Base-by-base conservation (phyloP, 1,140 invertebrate genomes). In the Caenorhabditis brenneri region DNA sequence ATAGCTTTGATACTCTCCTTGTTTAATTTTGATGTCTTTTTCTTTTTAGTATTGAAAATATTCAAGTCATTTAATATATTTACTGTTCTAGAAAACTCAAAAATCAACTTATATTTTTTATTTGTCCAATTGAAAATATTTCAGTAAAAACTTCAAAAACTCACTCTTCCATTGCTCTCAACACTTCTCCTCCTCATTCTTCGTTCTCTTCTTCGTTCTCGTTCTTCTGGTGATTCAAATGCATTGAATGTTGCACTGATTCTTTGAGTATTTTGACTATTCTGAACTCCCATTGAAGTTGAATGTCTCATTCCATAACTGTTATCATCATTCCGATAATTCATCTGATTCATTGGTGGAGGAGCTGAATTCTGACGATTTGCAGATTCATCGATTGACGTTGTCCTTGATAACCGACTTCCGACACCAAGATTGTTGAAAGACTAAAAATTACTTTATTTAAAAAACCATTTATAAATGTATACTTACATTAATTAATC, bases 401-500 rank as follows among this genome's bases (percentile, higher is more conserved):
- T 81, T 22, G 82, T 86, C 24, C 87, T 79, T 49, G 87, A 85
- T 46, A 88, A 65, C 7, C 80, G 82, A 19, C 81, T 48, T 2
- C 51, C 85, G 48, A 79, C 82, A 39, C 86, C 80, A 29, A 85
- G 60, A 79, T 81, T 85, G 55, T 86, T 85, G 84, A 86, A 86
- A 9, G 85, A 85, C 85, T 86, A 39, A 78, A 86, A 78, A 10
- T 12, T n/a, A 15, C 16, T 36, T 60, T 36, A 9, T 31, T 19
- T 27, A n/a, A n/a, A n/a, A n/a, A n/a, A n/a, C n/a, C n/a, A n/a
- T n/a, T n/a, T n/a, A n/a, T n/a, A 12, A 1, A 27, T 22, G 7
- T 22, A 53, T 16, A 31, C 87, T 83, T 55, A 88, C 87, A 84
- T 88, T 88, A 39, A 88, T 87, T 15, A 88, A 81, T 82, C 81